phyloP scores from a whole-genome alignment of 2,888 invertebrate species.

The Drosophila fulvimacula region DNA sequence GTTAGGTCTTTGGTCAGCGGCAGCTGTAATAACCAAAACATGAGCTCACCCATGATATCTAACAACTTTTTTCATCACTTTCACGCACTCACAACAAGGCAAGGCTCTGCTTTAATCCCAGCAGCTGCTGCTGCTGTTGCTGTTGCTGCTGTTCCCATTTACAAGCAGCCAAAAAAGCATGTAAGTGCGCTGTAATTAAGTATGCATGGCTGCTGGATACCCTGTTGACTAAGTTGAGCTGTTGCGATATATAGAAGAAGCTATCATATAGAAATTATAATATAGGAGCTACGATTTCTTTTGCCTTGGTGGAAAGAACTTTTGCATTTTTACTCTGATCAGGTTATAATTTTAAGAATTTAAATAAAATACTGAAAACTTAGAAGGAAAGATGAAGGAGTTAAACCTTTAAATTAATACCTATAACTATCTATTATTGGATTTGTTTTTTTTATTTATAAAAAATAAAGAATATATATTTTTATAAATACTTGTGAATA shows the following conservation, averaged over 20 bases:
- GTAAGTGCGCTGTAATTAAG: neutral
- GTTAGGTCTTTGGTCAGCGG: conserved; percentile 42
- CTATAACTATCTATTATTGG: too few relatives aligned
- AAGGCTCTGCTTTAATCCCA: conserved; percentile 57
- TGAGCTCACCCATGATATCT: conserved; percentile 46
- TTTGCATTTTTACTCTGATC: too few relatives aligned
- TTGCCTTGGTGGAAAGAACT: too few relatives aligned
- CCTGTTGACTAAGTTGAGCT: neutral
- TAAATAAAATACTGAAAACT: too few relatives aligned
- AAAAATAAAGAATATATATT: too few relatives aligned
- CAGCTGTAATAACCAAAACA: conserved; percentile 77
- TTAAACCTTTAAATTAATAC: too few relatives aligned
- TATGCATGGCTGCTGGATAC: neutral
- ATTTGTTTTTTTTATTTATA: too few relatives aligned
- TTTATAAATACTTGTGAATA: too few relatives aligned
- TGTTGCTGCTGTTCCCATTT: conserved; percentile 20
- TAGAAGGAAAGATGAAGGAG: too few relatives aligned
- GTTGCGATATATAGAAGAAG: neutral
- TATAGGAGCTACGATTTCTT: neutral
- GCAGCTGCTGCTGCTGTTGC: conserved; percentile 44
- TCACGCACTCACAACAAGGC: conserved; percentile 27
- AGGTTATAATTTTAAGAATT: too few relatives aligned
- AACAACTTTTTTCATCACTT: conserved; percentile 71
- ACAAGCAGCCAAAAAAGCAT: conserved; percentile 21
- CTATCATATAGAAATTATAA: neutral